Evolutionary conservation across 2,797 vertebrate species (phyloP), one percentile per base, ranked within the genome.

Genomic region (Valencia hispanica): DNA sequence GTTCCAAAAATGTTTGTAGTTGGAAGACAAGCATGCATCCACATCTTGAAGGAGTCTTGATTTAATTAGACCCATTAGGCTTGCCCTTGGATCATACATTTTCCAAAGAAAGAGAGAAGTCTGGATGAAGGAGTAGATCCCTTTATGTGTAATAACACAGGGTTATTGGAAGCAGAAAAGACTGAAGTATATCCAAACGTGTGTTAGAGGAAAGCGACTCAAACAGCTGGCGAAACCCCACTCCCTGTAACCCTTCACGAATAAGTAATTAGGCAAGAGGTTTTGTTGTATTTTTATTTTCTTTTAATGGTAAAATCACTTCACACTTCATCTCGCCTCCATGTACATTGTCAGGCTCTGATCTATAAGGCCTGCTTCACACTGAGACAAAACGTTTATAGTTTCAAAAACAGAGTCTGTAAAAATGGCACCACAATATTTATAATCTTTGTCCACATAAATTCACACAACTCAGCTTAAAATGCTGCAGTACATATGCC

Each of bases 1-100:
- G 68, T 84, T 88, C 36, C 70, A 87, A 90, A 88, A 89, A 36
- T 85, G 79, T 91, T 90, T 90, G 88, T 91, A 87, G 87, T 86
- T 89, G 82, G 79, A 84, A 51, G 73, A 81, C 25, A 82, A 74
- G 79, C 53, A 34, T 82, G 73, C 72, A 82, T 87, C 81, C 84
- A 81, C 45, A 25, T 32, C 73, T 86, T 72, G 39, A 91, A 79
- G 70, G 73, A 87, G 70, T 76, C 88, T 89, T 86, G 83, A 74
- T 84, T 88, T 89, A 92, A 93, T 94, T 84, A 91, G 55, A 89
- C 86, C 80, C 85, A 76, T 84, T 75, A 88, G 86, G 50, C 79
- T 79, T 83, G 76, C 80, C 77, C 81, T 89, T 78, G 71, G 72
- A 86, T 89, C 85, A 82, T 82, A 76, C 9, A 83, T 88, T 86